phyloP scores from a whole-genome alignment of 2,113 vertebrate genomes.

The Cyrtonyx montezumae region DNA sequence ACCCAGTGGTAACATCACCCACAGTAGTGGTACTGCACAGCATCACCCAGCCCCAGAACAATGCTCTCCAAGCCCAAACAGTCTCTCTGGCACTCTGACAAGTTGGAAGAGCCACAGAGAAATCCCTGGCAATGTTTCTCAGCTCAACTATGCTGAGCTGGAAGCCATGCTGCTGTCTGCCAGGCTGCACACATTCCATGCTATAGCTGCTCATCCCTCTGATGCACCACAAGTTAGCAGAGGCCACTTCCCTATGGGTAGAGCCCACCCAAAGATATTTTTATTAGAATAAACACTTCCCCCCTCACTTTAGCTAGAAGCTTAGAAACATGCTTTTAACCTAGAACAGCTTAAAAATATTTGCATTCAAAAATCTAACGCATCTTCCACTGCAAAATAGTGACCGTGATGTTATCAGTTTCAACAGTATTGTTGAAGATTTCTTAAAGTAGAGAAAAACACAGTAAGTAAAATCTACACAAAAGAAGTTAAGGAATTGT shows the following conservation, averaged over 20 bases:
- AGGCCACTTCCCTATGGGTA: background rate
- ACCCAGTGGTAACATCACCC: too few relatives aligned
- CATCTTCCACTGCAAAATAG: background rate
- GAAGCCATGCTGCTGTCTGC: background rate
- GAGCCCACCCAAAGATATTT: background rate
- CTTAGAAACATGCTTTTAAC: background rate
- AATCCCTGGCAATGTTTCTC: background rate
- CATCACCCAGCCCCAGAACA: fast-evolving
- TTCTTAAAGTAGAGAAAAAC: background rate
- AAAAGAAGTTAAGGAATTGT: background rate
- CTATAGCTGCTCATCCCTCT: background rate
- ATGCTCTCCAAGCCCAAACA: background rate
- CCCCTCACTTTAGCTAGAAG: background rate
- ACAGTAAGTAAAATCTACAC: background rate
- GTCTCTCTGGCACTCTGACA: background rate
- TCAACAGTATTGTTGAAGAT: background rate
- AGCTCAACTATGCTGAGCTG: background rate
- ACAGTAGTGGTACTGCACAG: fast-evolving
- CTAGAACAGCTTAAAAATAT: background rate
- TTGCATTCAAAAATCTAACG: fast-evolving
- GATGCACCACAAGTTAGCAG: background rate
- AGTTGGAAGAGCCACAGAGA: background rate
- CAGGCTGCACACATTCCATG: background rate
- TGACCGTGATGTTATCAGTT: fast-evolving
- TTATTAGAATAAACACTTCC: background rate